Evolutionary conservation across 2,113 vertebrate species (phyloP).

Genomic region (Entelurus aequoreus): DNA sequence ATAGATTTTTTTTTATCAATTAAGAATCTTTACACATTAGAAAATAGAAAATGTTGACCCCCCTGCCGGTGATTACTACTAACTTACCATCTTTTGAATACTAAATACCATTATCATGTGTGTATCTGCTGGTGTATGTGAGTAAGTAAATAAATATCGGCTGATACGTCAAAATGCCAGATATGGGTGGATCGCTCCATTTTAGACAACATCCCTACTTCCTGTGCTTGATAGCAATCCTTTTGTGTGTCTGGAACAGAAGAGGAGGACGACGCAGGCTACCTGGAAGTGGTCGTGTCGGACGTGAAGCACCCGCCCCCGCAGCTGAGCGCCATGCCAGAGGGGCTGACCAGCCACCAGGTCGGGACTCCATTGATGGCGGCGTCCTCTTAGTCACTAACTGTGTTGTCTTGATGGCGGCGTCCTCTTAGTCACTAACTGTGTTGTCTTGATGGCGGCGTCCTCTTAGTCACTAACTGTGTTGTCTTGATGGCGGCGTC

Average conservation of each 20-base stretch:
- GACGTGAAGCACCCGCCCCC: conserved; percentile 84
- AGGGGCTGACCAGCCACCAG: conserved; percentile 89
- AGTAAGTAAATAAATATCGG: too few relatives aligned
- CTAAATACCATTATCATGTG: too few relatives aligned
- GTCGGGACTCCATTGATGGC: conserved; percentile 50
- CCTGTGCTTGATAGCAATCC: conserved; percentile 13
- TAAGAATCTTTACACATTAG: too few relatives aligned
- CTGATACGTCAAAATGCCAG: too few relatives aligned
- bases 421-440: conserved; percentile 49
- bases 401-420: conserved; percentile 21
- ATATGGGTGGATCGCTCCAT: too few relatives aligned
- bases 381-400: conserved; percentile 47
- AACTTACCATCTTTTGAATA: too few relatives aligned
- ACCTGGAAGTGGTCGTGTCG: conserved; percentile 83
- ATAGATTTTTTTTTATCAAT: too few relatives aligned
- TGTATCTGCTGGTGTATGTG: too few relatives aligned
- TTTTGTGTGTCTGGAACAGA: conserved; percentile 64
- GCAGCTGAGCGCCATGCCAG: conserved; percentile 87
- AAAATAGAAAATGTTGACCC: too few relatives aligned
- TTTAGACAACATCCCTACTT: too few relatives aligned
- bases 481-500: conserved; percentile 29
- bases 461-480: conserved; percentile 47
- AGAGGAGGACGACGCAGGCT: conserved; percentile 89
- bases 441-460: conserved; percentile 25
- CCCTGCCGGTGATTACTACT: too few relatives aligned